Conservation (phyloP, 1,140 invertebrate genomes). For the Lineus longissimus region DNA sequence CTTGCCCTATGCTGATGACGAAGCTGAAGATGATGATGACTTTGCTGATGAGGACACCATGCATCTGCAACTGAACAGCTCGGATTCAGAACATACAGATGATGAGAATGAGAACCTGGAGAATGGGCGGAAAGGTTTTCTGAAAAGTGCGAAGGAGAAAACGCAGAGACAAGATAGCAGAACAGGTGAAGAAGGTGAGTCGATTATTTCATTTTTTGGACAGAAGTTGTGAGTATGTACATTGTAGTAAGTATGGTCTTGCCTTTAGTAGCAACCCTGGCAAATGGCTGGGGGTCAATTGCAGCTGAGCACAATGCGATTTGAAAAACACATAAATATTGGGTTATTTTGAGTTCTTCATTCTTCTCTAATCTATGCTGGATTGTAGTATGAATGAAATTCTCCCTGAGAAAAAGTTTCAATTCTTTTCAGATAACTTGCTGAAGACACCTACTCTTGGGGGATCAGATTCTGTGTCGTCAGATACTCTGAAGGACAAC, state of each 20-base stretch:
- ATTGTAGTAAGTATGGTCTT: too few species aligned
- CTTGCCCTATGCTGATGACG: conserved; percentile 39
- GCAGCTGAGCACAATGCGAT: too few species aligned
- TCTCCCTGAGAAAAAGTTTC: too few species aligned
- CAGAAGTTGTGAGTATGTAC: not conserved
- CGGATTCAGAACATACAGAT: conserved; percentile 14
- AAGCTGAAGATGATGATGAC: conserved; percentile 34
- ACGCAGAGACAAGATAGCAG: conserved; percentile 14
- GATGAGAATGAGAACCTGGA: conserved; percentile 19
- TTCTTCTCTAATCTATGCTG: too few species aligned
- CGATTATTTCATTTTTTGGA: not conserved
- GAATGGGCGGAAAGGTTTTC: not conserved
- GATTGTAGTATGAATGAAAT: too few species aligned
- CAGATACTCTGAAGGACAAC: not conserved
- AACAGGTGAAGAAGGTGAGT: conserved; percentile 8
- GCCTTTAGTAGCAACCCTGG: too few species aligned
- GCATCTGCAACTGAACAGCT: conserved; percentile 12
- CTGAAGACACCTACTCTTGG: too few species aligned
- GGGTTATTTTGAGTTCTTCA: too few species aligned
- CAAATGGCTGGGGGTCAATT: too few species aligned
- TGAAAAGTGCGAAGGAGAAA: not conserved
- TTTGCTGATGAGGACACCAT: conserved; percentile 20
- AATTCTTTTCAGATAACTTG: too few species aligned
- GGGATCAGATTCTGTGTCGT: too few species aligned
- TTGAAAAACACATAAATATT: too few species aligned